These are phyloP conservation scores for Macrobrachium nipponense DNA, from an alignment of 1,140 invertebrate species.

Conservation along the genomic window DNA sequence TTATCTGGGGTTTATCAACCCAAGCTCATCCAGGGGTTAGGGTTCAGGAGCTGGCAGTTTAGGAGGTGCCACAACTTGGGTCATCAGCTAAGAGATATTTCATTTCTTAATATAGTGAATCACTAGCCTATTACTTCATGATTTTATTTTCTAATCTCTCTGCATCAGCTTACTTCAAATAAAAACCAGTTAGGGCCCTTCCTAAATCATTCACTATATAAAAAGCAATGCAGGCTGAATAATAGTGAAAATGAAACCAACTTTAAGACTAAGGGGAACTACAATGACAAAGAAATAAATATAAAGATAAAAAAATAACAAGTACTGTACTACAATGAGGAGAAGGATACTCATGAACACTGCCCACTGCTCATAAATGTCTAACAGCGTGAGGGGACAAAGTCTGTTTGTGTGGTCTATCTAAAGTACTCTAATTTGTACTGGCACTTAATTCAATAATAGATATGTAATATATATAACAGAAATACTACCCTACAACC, in stretches of 20 bases:
- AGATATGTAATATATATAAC: not conserved
- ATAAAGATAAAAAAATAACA: constrained; percentile 22
- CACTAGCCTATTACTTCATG: no score
- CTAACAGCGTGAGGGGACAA: not conserved
- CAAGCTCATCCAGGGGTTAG: constrained; percentile 34
- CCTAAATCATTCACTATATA: constrained; percentile 34
- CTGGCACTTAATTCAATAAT: constrained; percentile 27
- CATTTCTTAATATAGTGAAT: no score
- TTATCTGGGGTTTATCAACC: constrained; percentile 35
- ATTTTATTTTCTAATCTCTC: no score
- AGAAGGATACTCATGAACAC: not conserved
- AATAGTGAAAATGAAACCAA: constrained; percentile 1
- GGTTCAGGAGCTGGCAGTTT: constrained; percentile 17
- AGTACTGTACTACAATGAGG: not conserved
- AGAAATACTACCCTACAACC: constrained; percentile 37
- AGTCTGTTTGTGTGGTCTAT: not conserved
- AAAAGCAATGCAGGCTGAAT: constrained; percentile 43
- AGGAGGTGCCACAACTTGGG: constrained; percentile 34
- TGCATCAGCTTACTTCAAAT: not conserved
- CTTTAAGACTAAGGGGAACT: constrained; percentile 21
- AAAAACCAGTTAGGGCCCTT: constrained; percentile 22
- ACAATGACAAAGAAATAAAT: constrained; percentile 21
- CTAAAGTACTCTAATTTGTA: not conserved
- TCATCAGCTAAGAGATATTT: no score
- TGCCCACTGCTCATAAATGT: constrained; percentile 36